A percentile compares a stretch with the other conserved stretches of the same genome.
These are phyloP conservation scores for Saccopteryx leptura DNA, from an alignment of 2,113 vertebrate species.

Conservation along the genomic window DNA sequence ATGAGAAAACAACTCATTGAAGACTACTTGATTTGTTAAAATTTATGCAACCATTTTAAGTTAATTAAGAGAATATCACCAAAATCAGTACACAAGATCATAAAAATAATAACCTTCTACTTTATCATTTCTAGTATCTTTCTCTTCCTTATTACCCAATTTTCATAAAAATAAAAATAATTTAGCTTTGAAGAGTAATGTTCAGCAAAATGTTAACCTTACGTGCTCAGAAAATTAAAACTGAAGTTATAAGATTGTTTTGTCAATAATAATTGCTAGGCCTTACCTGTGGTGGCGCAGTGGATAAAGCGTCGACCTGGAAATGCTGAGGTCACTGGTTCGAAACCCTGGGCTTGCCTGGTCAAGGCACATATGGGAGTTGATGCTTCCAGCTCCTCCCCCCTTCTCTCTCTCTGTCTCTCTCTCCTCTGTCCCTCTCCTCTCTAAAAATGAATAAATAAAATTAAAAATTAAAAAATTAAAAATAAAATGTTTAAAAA, in stretches of 20 bases:
- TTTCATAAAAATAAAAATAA: not conserved
- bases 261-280: not conserved
- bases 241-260: not conserved
- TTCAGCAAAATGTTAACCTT: not conserved
- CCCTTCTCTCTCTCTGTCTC: no score
- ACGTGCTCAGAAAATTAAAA: not conserved
- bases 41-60: not conserved
- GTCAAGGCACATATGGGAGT: no score
- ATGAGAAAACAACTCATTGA: conserved; percentile 26
- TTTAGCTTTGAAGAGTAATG: not conserved
- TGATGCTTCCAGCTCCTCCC: no score
- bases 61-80: not conserved
- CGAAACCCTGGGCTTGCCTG: no score
- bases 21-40: conserved; percentile 13
- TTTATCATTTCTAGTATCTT: not conserved
- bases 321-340: no score
- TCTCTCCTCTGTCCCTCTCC: no score
- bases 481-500: no score
- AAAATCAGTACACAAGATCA: not conserved
- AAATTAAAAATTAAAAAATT: no score
- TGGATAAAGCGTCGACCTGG: no score
- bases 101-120: not conserved
- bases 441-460: no score
- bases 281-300: no score
- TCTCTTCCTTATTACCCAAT: not conserved